Conservation (phyloP, 2,888 invertebrate species). For the Drosophila hamatofila region DNA sequence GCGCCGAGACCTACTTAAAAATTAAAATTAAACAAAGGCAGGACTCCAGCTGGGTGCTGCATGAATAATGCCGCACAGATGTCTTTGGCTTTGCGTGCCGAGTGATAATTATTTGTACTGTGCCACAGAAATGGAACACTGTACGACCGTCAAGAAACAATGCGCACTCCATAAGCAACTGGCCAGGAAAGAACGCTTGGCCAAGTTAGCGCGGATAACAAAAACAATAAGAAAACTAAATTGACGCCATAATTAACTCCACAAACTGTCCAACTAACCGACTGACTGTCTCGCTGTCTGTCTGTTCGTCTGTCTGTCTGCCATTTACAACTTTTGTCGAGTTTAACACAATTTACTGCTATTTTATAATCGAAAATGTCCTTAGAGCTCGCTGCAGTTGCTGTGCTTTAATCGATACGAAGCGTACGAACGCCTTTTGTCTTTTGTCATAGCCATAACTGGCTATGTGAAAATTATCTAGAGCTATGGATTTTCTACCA, state of each 20-base stretch:
- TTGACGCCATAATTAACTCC: slow-evolving; percentile 68
- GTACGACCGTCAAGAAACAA: slow-evolving; percentile 45
- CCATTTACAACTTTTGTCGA: slow-evolving; percentile 38
- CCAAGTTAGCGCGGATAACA: slow-evolving; percentile 26
- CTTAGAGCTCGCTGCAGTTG: slow-evolving; percentile 43
- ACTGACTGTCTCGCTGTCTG: slow-evolving; percentile 39
- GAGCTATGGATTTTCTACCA: slow-evolving; percentile 53
- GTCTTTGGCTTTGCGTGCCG: slow-evolving; percentile 64
- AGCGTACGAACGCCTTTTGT: slow-evolving; percentile 48
- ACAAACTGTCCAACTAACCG: slow-evolving; percentile 47
- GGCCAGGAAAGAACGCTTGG: slow-evolving; percentile 27
- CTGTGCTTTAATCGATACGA: slow-evolving; percentile 63
- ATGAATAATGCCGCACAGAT: slow-evolving; percentile 45
- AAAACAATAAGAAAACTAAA: slow-evolving; percentile 43
- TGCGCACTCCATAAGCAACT: slow-evolving; percentile 38
- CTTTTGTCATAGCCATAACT: slow-evolving; percentile 73
- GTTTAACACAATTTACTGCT: slow-evolving; percentile 69
- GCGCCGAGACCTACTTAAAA: slow-evolving; percentile 45
- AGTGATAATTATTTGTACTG: slow-evolving; percentile 62
- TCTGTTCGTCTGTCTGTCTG: neutral
- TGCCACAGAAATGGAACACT: slow-evolving; percentile 47
- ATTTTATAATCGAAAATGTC: slow-evolving; percentile 51
- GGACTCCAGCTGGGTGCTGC: slow-evolving; percentile 13
- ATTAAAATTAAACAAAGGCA: slow-evolving; percentile 53
- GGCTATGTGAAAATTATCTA: slow-evolving; percentile 15